Evolutionary conservation across 2,113 vertebrate species (phyloP).

Genomic region (Pantherophis guttatus): DNA sequence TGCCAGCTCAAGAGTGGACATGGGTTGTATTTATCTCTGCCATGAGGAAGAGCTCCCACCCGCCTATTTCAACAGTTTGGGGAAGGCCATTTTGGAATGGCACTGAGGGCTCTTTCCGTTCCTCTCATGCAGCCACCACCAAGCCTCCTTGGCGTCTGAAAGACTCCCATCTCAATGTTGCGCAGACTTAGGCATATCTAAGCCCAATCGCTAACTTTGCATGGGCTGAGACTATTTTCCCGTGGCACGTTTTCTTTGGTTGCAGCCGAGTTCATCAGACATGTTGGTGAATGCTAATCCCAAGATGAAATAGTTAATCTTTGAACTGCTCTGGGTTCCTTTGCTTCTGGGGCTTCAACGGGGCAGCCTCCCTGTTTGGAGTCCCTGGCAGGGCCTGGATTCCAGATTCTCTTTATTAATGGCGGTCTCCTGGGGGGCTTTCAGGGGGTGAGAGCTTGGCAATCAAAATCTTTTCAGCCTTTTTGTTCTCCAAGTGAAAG

Average conservation of each 20-base stretch:
- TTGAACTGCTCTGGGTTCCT: background rate
- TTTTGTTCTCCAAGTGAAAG: slow-evolving; percentile 23
- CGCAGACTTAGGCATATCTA: background rate
- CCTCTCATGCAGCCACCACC: fast-evolving
- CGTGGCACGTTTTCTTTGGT: background rate
- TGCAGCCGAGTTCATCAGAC: background rate
- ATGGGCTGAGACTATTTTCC: background rate
- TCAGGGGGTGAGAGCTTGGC: background rate
- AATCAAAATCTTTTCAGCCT: slow-evolving; percentile 25
- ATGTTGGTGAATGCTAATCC: background rate
- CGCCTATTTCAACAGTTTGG: slow-evolving; percentile 34
- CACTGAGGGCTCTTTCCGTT: background rate
- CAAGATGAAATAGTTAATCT: background rate
- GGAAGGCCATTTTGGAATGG: background rate
- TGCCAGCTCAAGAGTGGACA: background rate
- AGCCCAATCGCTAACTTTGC: background rate
- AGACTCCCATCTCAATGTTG: background rate
- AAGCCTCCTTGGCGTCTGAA: background rate
- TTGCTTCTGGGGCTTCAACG: background rate
- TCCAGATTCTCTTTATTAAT: background rate
- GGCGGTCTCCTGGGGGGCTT: background rate
- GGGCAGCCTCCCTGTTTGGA: background rate
- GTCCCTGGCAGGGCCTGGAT: background rate
- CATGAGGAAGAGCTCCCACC: background rate
- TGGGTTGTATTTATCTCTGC: background rate